Base-by-base conservation (phyloP, 2,888 invertebrate species). In the Galerucella pusilla region DNA sequence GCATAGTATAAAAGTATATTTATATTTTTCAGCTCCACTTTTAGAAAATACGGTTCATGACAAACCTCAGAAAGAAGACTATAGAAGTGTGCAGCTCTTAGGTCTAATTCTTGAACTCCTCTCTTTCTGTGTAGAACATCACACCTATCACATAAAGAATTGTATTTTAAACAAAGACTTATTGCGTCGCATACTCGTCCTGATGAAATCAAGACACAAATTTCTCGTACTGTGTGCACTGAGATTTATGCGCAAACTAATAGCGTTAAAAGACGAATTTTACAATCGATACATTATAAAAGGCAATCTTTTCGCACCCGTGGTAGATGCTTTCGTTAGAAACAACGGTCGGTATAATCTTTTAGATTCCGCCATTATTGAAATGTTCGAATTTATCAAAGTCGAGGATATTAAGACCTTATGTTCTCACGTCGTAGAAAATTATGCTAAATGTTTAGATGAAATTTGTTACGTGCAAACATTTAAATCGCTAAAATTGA, bases 271-370 rank as follows among this genome's bases (percentile, higher is more conserved):
- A 89, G 99, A 99, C 87, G 99, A 99, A 87, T 97, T 98, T 89
- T 99, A 99, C 89, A 97, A 98, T 89, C 88, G 97, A 63, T 96
- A 98, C 89, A 97, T 98, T 84, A 94, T 96, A 82, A 96, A 96
- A 87, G 96, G 97, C 78, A 96, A 97, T 89, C 91, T 99, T 74
- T 97, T 99, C 88, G 95, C 96, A 81, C 97, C 97, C 49, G 97
- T 99, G 74, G 94, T 99, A 82, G 97, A 98, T 87, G 96, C 98
- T 81, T 98, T 99, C 88, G 93, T 96, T 84, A 93, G 94, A 85
- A 99, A 99, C 90, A 98, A 98, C 88, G 96, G 97, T 85, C 93
- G 98, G 85, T 99, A 99, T 89, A 99, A 99, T 90, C 92, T 99
- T 83, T 90, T 99, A 83, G 99, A 99, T 89, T 99, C 99, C 45